phyloP scores from a whole-genome alignment of 2,797 vertebrate species.

The Hyperoplus lanceolatus region DNA sequence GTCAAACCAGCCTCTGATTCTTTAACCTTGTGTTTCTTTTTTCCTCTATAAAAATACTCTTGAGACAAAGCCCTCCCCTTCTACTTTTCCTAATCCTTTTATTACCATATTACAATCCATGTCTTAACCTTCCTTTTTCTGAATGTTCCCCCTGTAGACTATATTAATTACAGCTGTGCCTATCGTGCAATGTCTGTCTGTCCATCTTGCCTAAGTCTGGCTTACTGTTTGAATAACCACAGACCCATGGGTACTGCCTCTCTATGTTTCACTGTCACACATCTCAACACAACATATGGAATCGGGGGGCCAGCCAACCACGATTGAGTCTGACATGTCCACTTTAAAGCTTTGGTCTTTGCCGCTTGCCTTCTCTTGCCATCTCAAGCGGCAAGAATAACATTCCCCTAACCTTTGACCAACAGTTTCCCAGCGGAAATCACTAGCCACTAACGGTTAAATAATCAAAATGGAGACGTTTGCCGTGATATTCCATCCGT shows the following conservation, averaged over 20 bases:
- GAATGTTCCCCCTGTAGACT: slow-evolving; percentile 13
- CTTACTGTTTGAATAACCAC: slow-evolving; percentile 23
- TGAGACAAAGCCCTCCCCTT: slow-evolving; percentile 2
- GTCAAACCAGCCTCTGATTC: slow-evolving; percentile 38
- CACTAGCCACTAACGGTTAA: background rate
- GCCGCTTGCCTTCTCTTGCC: slow-evolving; percentile 32
- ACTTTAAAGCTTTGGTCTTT: slow-evolving; percentile 35
- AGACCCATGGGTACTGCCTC: background rate
- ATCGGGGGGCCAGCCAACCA: slow-evolving; percentile 31
- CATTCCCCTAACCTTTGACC: slow-evolving; percentile 10
- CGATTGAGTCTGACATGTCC: slow-evolving; percentile 39
- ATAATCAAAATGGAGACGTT: background rate
- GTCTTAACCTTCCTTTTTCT: background rate
- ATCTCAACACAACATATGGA: slow-evolving; percentile 45
- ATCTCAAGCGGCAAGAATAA: slow-evolving; percentile 33
- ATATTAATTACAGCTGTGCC: background rate
- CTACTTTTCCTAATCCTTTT: slow-evolving; percentile 6
- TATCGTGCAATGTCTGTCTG: slow-evolving; percentile 6
- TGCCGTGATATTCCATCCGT: background rate
- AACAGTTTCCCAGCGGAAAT: slow-evolving; percentile 7
- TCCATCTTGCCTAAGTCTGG: slow-evolving; percentile 16
- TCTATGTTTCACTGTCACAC: slow-evolving; percentile 46
- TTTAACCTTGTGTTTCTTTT: slow-evolving; percentile 36
- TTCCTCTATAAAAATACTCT: slow-evolving; percentile 9
- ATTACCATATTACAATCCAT: slow-evolving; percentile 2